Conservation (phyloP, 2,797 vertebrate species). For the Octomys mimax region DNA sequence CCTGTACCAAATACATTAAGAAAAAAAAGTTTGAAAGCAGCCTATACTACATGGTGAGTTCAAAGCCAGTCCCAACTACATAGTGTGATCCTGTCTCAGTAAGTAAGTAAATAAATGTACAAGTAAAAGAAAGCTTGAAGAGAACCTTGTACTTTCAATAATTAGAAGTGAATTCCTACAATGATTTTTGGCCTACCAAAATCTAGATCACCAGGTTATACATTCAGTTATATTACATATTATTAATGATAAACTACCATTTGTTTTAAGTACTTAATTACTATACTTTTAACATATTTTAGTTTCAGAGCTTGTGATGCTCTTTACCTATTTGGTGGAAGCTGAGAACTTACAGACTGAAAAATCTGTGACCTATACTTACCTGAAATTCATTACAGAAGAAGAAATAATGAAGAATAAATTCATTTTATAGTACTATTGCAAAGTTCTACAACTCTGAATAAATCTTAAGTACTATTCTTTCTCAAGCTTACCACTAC, state of each 20-base stretch:
- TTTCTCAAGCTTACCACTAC: constrained; percentile 67
- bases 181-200: constrained; percentile 33
- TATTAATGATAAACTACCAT: background rate
- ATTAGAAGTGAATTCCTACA: background rate
- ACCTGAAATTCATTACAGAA: constrained; percentile 65
- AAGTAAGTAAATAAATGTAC: background rate
- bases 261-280: constrained; percentile 20
- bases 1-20: no score
- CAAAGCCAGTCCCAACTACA: background rate
- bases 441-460: constrained; percentile 67
- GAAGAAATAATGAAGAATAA: constrained; percentile 38
- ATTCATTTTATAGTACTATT: constrained; percentile 59
- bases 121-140: background rate
- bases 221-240: background rate
- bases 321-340: constrained; percentile 55
- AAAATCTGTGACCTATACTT: constrained; percentile 69
- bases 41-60: no score
- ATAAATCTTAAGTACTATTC: constrained; percentile 59
- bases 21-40: background rate
- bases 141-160: background rate
- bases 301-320: constrained; percentile 49
- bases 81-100: background rate
- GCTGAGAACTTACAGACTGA: background rate
- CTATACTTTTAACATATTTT: constrained; percentile 14
- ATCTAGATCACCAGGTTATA: constrained; percentile 22